Conservation (phyloP, 2,888 invertebrate species). For the Metellina segmentata region DNA sequence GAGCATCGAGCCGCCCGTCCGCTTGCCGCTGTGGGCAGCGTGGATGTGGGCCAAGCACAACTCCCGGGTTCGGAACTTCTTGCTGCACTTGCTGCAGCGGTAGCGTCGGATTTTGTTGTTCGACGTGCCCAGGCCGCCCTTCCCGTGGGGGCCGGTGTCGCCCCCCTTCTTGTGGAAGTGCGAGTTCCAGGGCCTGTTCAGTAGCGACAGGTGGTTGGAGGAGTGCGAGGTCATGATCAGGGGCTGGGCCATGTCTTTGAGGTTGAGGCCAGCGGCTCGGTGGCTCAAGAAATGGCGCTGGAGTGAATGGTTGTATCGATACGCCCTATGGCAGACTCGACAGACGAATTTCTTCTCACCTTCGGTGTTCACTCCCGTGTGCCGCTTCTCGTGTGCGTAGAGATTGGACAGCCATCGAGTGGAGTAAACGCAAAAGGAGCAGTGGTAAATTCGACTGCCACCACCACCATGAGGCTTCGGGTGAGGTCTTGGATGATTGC, state of each 20-base stretch:
- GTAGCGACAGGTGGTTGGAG: constrained; percentile 49
- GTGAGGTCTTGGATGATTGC: constrained; percentile 58
- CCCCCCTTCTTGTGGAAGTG: constrained; percentile 42
- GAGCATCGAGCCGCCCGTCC: constrained; percentile 65
- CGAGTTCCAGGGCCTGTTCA: constrained; percentile 70
- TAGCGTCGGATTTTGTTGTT: constrained; percentile 78
- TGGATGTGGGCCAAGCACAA: constrained; percentile 80
- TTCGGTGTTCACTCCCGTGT: constrained; percentile 82
- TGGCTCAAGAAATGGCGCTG: constrained; percentile 79
- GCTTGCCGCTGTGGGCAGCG: constrained; percentile 79
- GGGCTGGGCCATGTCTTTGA: constrained; percentile 73
- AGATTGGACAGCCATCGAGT: constrained; percentile 94
- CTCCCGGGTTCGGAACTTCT: constrained; percentile 80
- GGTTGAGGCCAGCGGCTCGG: constrained; percentile 78
- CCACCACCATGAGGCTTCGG: constrained; percentile 80
- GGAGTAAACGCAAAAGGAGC: constrained; percentile 93
- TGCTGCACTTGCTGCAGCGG: constrained; percentile 80
- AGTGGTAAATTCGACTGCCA: constrained; percentile 87
- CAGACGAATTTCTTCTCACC: constrained; percentile 79
- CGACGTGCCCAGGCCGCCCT: constrained; percentile 27
- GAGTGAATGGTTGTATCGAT: constrained; percentile 80
- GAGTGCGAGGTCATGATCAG: constrained; percentile 76
- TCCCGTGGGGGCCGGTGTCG: constrained; percentile 28
- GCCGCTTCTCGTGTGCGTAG: constrained; percentile 94
- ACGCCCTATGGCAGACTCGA: constrained; percentile 80